Evolutionary conservation across 2,113 vertebrate genomes (phyloP).

Genomic region (Willisornis vidua): DNA sequence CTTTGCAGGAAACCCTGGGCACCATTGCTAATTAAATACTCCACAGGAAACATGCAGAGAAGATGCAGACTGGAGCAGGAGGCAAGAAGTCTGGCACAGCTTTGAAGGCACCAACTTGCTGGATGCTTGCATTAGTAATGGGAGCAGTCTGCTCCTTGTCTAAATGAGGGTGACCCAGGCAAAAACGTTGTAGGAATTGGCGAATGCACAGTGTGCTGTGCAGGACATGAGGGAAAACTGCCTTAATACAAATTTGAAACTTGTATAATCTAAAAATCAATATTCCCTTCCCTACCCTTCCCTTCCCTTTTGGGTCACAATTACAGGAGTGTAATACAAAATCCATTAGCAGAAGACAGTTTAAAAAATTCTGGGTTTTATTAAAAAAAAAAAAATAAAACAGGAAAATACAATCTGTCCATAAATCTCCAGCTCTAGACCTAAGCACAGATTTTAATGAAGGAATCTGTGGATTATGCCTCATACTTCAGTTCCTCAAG

Average conservation of each 20-base stretch:
- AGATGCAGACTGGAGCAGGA: neutral
- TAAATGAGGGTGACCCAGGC: neutral
- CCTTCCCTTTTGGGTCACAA: neutral
- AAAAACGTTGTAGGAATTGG: neutral
- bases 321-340: neutral
- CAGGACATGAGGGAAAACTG: neutral
- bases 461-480: neutral
- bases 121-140: neutral
- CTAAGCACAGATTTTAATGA: neutral
- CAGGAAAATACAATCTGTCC: neutral
- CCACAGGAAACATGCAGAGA: neutral
- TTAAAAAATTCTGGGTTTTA: neutral
- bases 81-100: accelerated
- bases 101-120: neutral
- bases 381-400: neutral
- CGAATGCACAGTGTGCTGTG: neutral
- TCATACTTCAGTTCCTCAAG: neutral
- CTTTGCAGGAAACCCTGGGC: neutral
- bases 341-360: neutral
- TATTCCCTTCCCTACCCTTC: neutral
- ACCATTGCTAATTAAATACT: neutral
- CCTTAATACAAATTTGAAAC: neutral
- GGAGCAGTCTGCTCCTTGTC: neutral
- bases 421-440: neutral
- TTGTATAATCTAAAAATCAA: neutral